Evolutionary conservation across 1,140 invertebrate genomes (phyloP), one percentile per base, ranked within the genome.

Genomic region (Ptiloglossa arizonensis): DNA sequence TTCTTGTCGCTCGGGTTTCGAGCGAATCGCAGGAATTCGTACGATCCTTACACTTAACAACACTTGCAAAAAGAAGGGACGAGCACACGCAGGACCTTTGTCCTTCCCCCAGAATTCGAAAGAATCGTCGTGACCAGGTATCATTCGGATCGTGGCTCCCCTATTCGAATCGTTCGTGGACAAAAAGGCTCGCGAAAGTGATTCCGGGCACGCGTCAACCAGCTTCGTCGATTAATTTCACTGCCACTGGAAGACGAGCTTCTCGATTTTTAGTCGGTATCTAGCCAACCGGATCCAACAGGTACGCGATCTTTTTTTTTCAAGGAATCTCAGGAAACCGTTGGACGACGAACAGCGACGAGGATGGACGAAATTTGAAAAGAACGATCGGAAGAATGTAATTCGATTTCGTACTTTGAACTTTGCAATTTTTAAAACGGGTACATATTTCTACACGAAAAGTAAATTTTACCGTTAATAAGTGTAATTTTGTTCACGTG

Each of bases 161-260:
- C 19, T 29, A 6, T 48, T 46, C 27, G 13, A 35, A 19, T n/a
- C 3, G 46, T 44, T 22, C 50, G 46, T 38, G 44, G 72, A 74
- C 77, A 81, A 85, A 85, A 84, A 84, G 50, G 29, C 9, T 38
- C 72, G 57, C 72, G 56, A 81, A 80, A 84, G 82, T 77, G 82
- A 85, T 84, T 84, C 83, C 72, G 54, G 68, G 79, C 83, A 85
- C 83, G 83, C 82, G 83, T 84, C 68, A 8, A 57, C 50, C 66
- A 69, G 64, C 27, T 22, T 82, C 60, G 80, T 44, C 81, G 82
- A 84, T 84, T 84, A 83, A 84, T 84, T 84, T 66, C 64, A 50
- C 41, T 46, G 68, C 68, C 54, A 50, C 64, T 64, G 59, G 52
- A 63, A 41, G 68, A 76, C 63, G 57, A 79, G 80, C 57, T 68